Evolutionary conservation across 2,888 invertebrate genomes (phyloP), one percentile per base, ranked within the genome.

Genomic region (Patella ulyssiponensis): DNA sequence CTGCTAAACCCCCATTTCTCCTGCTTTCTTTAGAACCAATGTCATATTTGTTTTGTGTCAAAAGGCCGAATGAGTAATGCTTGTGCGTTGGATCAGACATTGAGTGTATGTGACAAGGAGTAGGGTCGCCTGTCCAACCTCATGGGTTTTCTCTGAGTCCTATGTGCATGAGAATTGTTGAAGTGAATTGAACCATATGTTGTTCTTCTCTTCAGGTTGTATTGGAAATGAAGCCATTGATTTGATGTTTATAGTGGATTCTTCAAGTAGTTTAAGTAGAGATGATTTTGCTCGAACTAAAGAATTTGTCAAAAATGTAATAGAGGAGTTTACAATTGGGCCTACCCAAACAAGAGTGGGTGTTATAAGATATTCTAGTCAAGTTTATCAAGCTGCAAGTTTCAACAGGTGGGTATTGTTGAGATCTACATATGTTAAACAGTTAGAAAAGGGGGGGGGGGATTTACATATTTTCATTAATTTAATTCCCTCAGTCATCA

Each of bases 31-130:
- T 15, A 76, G 84, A 73, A 84, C 85, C 0, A 80, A 80, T 56
- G 84, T 85, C 7, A 82, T 79, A 0, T 71, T 84, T 15, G 78
- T 51, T 72, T 76, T 14, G 80, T 79, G n/a, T n/a, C n/a, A n/a
- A n/a, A n/a, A n/a, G n/a, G n/a, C n/a, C n/a, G n/a, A n/a, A n/a
- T n/a, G n/a, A n/a, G n/a, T n/a, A n/a, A n/a, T n/a, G n/a, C n/a
- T n/a, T n/a, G n/a, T n/a, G n/a, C n/a, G n/a, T n/a, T n/a, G n/a
- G n/a, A n/a, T n/a, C n/a, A n/a, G n/a, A n/a, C n/a, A n/a, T n/a
- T n/a, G n/a, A n/a, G n/a, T n/a, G n/a, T n/a, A n/a, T n/a, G n/a
- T n/a, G n/a, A n/a, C n/a, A n/a, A n/a, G n/a, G n/a, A n/a, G n/a
- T n/a, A 5, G 77, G 27, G 27, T 1, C 2, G 27, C 27, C 27